Base-by-base conservation (phyloP, 2,888 invertebrate species). In the Eupithecia inturbata region DNA sequence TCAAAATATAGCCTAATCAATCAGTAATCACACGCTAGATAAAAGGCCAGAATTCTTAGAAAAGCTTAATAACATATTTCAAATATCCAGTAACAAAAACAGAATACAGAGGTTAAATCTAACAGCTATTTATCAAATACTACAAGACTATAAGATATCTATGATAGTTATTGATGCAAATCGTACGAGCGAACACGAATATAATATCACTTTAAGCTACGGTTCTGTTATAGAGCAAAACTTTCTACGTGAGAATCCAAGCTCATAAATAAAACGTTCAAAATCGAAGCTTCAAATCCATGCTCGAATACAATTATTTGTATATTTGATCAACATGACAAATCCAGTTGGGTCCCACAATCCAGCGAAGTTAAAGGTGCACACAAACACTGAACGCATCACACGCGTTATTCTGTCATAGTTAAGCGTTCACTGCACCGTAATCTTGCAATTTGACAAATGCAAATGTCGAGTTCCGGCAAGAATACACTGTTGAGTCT, bases 301-400 rank as follows among this genome's bases (percentile, higher is more conserved):
- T 70, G 73, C 76, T 73, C 74, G 70, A 60, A 39, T 68, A 68
- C 67, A 72, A 75, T 71, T 67, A 70, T 69, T 66, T 67, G 67
- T 72, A 66, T 66, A 53, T 66, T 71, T 76, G 78, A 79, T 77
- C 78, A 78, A 79, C 78, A 78, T 85, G 84, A 87, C 89, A 86
- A 83, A 89, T 88, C 89, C 83, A 85, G 70, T 90, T 86, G 88
- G 91, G 91, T 92, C 92, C 92, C 92, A 87, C 82, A 79, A 87
- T 85, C 82, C 82, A 82, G 82, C 85, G 82, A 82, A 81, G 75
- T 77, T 77, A 66, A 53, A 57, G 14, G 26, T 57, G 57, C 57
- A 19, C 57, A 57, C 26, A 22, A 7, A 28, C 5, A 60, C 28
- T 45, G 22, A 62, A 31, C 62, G 31, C 62, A 62, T 7, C 28